These are phyloP conservation scores for Chionodraco myersi DNA, from an alignment of 2,113 vertebrate genomes.

Conservation along the genomic window DNA sequence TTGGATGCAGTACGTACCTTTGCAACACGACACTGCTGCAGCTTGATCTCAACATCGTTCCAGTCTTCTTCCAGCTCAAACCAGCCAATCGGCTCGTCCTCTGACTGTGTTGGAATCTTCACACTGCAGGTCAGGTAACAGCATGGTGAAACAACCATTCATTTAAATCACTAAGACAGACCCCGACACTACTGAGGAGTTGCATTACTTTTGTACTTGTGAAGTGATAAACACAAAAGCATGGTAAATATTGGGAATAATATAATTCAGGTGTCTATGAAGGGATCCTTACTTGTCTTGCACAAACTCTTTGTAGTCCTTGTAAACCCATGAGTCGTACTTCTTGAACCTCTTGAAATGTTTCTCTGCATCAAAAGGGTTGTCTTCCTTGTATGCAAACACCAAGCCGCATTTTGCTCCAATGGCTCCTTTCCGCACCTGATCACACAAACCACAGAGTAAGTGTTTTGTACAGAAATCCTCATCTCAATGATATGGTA, in stretches of 20 bases:
- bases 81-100: slow-evolving; percentile 95
- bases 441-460: slow-evolving; percentile 1
- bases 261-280: neutral
- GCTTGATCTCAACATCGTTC: slow-evolving; percentile 94
- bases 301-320: slow-evolving; percentile 91
- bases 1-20: slow-evolving; percentile 81
- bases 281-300: slow-evolving; percentile 86
- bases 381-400: slow-evolving; percentile 89
- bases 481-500: neutral
- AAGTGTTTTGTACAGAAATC: accelerated
- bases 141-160: slow-evolving; percentile 16
- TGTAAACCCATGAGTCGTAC: slow-evolving; percentile 90
- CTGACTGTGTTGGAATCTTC: slow-evolving; percentile 77
- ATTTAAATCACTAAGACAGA: slow-evolving; percentile 14
- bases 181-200: neutral
- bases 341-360: slow-evolving; percentile 94
- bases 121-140: slow-evolving; percentile 66
- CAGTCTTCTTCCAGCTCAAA: slow-evolving; percentile 97
- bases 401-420: slow-evolving; percentile 96
- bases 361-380: slow-evolving; percentile 91
- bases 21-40: slow-evolving; percentile 91
- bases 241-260: neutral
- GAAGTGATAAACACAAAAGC: no score
- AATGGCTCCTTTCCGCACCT: slow-evolving; percentile 96
- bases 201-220: neutral